Evolutionary conservation across 2,888 invertebrate species (phyloP), one percentile per base, ranked within the genome.

Genomic region (Parnassius orleans): DNA sequence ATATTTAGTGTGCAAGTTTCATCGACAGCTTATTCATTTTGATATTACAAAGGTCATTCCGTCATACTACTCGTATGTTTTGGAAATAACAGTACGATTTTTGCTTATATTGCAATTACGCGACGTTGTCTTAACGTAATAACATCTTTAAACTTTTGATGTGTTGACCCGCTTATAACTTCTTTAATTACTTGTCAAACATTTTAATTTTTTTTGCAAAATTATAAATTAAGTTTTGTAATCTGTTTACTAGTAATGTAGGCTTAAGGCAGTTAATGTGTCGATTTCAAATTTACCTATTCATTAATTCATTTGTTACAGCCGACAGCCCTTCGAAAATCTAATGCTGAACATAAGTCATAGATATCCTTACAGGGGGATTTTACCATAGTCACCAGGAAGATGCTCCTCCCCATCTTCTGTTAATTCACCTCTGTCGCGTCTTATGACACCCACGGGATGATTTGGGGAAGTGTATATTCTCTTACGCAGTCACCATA

Each of bases 21-120:
- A 65, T 64, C 76, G 78, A 83, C 80, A 80, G 81, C 81, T 79
- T 78, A 77, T 80, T 81, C 68, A 68, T 61, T 61, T 60, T 61
- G 19, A 63, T 24, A 50, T 71, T 74, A 73, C 69, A 73, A 69
- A 71, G 64, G 68, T 68, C 67, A 69, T 77, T 78, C 73, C 73
- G 75, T 75, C 74, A 77, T 76, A 75, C 70, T 69, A 19, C 2
- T 19, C 19, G 19, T 19, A 68, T 63, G 63, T 63, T 77, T 73
- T 66, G 65, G 68, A 75, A 73, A 77, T 73, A 74, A 74, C 74
- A 77, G 69, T 72, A 67, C 63, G 68, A 72, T 77, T 70, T 73
- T 73, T 67, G 71, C 72, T 73, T 72, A 74, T 78, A 74, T 77
- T 54, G 68, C 69, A 67, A 71, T 66, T 65, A 53, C 65, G 48